Evolutionary conservation across 2,113 vertebrate genomes (phyloP), one percentile per base, ranked within the genome.

Genomic region (Lamprologus tigripictilis): DNA sequence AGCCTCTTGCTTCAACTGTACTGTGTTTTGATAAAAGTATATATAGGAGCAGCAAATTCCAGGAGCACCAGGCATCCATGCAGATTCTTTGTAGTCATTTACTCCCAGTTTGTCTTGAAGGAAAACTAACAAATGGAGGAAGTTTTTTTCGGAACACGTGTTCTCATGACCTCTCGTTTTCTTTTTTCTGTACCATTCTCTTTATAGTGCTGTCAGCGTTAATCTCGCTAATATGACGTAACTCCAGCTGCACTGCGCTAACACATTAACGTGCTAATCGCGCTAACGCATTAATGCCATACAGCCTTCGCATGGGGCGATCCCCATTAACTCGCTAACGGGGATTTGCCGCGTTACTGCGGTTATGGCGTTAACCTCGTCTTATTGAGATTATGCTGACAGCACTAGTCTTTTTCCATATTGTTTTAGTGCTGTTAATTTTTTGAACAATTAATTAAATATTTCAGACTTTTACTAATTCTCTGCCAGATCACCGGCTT

Each of bases 221-320:
- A 58, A 31, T 58, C 26, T 58, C 26, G 5, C 0, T 61, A 61
- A 33, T 3, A 61, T 0, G 9, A 61, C 28, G 2, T 33, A 19
- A 11, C 57, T 61, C 57, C 28, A 61, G 57, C 57, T 61, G 3
- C 57, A 61, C 23, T 9, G 12, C 0, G 2, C 4, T 1, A 14
- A 57, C 6, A 0, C 54, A 4, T 55, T 4, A 13, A 55, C 2
- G 3, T 1, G 5, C 51, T 6, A 21, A 11, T 53, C 16, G 9
- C 3, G 5, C 19, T 54, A 21, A 21, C 2, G 2, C 11, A 0
- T 23, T 23, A 55, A 55, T 12, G 54, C 0, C 1, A 0, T 16
- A 0, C 26, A 31, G 14, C 55, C 26, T 1, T 58, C 8, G 2
- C 55, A 58, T 0, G 0, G 7, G 21, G 54, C 3, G 0, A 58